Evolutionary conservation across 2,888 invertebrate species (phyloP), one percentile per base, ranked within the genome.

Genomic region (Tiliacea aurago): DNA sequence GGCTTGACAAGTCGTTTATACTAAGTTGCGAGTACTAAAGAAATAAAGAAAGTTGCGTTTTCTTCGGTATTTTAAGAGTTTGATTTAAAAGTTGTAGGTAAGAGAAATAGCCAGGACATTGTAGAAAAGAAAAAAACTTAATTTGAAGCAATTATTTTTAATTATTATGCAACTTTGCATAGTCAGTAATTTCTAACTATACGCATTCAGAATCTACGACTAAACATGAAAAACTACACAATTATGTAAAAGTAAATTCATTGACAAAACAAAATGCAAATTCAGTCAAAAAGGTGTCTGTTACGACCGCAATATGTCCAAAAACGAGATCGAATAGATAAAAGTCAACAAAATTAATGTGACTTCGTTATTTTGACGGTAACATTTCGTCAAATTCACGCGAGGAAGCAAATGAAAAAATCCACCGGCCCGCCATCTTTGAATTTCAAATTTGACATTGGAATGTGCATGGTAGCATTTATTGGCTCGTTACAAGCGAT

Each of bases 371-470:
- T 92, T 91, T 80, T 80, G 84, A 86, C 84, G 86, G 84, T 84
- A 88, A 84, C 88, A 87, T 91, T 90, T 89, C 91, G 90, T 92
- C 92, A 91, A 90, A 91, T 87, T 86, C 85, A 87, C 84, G 83
- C 85, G 79, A 78, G 79, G 81, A 82, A 81, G 84, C 81, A 86
- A 86, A 87, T 83, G 77, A 70, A 69, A 80, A 80, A 80, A 81
- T 83, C 85, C 80, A 88, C 84, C 84, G 88, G 89, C 86, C 90
- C 88, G 85, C 89, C 90, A 85, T 85, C 91, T 93, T 89, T 92
- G 88, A 94, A 92, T 87, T 93, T 93, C 89, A 92, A 94, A 94
- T 93, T 92, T 92, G 92, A 92, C 91, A 91, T 90, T 88, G 87
- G 89, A 91, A 91, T 87, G 87, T 67, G 73, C 71, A 84, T 88